A percentile compares a stretch with the other conserved stretches of the same genome.
Conservation (phyloP, 1,140 invertebrate genomes). For the Oscheius sp. region DNA sequence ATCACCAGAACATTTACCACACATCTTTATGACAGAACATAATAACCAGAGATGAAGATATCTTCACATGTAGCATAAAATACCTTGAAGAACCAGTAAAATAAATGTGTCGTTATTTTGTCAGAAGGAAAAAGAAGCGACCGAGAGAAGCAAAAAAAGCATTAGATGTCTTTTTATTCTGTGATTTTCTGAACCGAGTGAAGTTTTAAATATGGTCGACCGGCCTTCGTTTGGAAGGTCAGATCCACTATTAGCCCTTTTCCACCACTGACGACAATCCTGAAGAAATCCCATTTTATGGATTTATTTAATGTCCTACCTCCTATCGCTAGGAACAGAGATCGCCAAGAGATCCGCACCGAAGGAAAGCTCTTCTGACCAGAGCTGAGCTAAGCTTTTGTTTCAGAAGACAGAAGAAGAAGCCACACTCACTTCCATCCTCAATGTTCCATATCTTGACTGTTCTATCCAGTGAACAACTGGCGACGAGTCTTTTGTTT, state of each 20-base stretch:
- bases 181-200: not conserved
- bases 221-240: not conserved
- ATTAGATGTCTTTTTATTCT: not conserved
- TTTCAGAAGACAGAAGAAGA: not conserved
- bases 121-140: too few species aligned
- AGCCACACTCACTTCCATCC: not conserved
- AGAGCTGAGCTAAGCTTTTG: not conserved
- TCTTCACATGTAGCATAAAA: too few species aligned
- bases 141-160: not conserved
- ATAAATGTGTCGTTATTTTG: too few species aligned
- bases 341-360: not conserved
- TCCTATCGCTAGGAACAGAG: not conserved
- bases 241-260: not conserved
- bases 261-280: slow-evolving; percentile 5
- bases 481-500: not conserved
- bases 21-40: too few species aligned
- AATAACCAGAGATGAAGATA: too few species aligned
- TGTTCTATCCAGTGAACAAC: slow-evolving; percentile 5
- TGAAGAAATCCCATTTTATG: not conserved
- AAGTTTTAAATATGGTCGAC: not conserved
- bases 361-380: not conserved
- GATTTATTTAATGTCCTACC: not conserved
- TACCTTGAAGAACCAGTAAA: too few species aligned
- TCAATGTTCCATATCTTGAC: slow-evolving; percentile 17
- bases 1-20: too few species aligned